Conservation (phyloP, 30 jellyfish, hydroid and myxozoan species). For the Catostylus mosaicus region DNA sequence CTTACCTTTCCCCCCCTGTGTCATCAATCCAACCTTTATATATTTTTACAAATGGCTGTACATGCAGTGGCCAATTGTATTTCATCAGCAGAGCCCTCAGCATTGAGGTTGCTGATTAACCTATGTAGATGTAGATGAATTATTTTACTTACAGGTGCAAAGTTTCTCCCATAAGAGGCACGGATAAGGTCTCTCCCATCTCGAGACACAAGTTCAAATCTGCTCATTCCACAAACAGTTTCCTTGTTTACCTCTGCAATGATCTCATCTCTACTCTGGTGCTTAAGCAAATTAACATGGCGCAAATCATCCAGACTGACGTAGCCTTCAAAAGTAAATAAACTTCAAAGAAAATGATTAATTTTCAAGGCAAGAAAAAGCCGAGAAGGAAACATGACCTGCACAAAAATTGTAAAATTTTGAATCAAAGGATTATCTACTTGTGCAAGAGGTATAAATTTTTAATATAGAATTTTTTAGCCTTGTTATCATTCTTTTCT, state of each 20-base stretch:
- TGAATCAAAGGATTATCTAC: too few relatives aligned
- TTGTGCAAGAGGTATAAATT: too few relatives aligned
- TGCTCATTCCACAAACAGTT: slow-evolving; percentile 23
- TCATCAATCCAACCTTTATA: too few relatives aligned
- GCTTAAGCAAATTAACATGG: background rate
- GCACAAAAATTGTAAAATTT: too few relatives aligned
- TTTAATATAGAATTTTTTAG: too few relatives aligned
- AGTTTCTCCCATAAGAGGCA: slow-evolving; percentile 25
- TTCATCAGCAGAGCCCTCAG: too few relatives aligned
- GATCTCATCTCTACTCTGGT: slow-evolving; percentile 5
- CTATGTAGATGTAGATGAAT: too few relatives aligned
- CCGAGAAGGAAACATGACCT: background rate
- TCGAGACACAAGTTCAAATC: slow-evolving; percentile 28
- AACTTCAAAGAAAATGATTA: background rate
- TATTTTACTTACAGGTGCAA: slow-evolving; percentile 46
- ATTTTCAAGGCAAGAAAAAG: background rate
- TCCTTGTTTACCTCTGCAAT: slow-evolving; percentile 16
- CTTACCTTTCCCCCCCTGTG: too few relatives aligned
- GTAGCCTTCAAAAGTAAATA: slow-evolving; percentile 14
- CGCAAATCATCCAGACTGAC: slow-evolving; percentile 36
- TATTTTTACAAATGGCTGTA: too few relatives aligned
- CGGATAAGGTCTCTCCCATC: slow-evolving; percentile 17
- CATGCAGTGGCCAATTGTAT: too few relatives aligned
- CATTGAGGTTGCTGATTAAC: too few relatives aligned
- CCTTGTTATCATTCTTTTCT: too few relatives aligned